Evolutionary conservation across 2,797 vertebrate species (phyloP).

Genomic region (Triplophysa yarkandensis): DNA sequence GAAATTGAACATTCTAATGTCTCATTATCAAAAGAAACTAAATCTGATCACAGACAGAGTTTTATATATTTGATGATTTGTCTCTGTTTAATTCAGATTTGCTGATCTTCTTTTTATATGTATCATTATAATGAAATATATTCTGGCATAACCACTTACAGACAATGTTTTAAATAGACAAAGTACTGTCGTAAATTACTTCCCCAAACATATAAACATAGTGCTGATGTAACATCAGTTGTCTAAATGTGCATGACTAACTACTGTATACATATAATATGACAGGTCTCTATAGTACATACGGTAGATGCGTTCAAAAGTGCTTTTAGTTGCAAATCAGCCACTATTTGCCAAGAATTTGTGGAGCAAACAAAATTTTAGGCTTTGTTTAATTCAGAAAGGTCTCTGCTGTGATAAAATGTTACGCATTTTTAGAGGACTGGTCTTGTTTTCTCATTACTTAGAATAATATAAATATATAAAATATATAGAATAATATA

Average conservation of each 20-base stretch:
- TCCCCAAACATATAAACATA: background rate
- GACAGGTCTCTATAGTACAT: background rate
- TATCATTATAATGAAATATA: background rate
- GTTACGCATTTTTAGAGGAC: conserved; percentile 51
- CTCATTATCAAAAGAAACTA: conserved; percentile 49
- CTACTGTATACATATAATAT: background rate
- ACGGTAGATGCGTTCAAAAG: background rate
- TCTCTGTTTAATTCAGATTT: conserved; percentile 11
- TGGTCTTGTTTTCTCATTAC: conserved; percentile 51
- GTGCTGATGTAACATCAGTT: background rate
- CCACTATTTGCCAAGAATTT: background rate
- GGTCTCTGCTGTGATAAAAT: conserved; percentile 53
- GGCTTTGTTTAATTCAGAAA: conserved; percentile 54
- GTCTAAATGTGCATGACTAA: background rate
- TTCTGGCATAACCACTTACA: background rate
- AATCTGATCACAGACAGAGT: conserved; percentile 38
- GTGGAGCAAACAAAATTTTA: conserved; percentile 39
- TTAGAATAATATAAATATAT: too few relatives aligned
- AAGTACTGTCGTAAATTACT: conserved; percentile 17
- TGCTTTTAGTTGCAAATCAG: conserved; percentile 6
- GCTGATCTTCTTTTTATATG: background rate
- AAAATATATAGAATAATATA: too few relatives aligned
- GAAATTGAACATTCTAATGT: conserved; percentile 40
- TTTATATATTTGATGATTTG: conserved; percentile 1
- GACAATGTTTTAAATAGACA: background rate